Base-by-base conservation (phyloP, 2,113 vertebrate species). In the Speoplatyrhinus poulsoni region DNA sequence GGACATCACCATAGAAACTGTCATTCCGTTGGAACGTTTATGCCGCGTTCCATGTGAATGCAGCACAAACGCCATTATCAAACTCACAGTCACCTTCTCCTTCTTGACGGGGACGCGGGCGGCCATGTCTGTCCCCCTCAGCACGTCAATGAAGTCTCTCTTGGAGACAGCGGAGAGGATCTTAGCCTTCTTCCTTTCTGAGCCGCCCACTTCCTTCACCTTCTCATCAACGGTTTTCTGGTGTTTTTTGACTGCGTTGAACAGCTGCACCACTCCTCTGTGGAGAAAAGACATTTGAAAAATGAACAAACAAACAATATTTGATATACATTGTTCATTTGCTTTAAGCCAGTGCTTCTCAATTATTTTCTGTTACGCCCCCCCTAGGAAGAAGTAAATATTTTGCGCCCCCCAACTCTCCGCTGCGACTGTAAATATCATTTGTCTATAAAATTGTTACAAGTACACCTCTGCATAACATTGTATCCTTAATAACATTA, bases 181-280 rank as follows among this genome's bases (percentile, higher is more conserved):
- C 78, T 97, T 98, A 46, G 95, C 91, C 47, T 93, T 96, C 73
- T 95, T 96, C 73, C 95, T 94, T 6, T 95, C 89, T 0, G 96
- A 98, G 46, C 83, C 81, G 3, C 94, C 96, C 0, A 73, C 92
- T 67, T 95, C 94, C 82, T 94, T 96, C 71, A 96, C 69, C 73
- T 95, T 92, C 5, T 94, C 93, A 17, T 95, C 92, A 3, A 98
- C 53, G 0, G 90, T 94, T 70, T 94, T 95, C 65, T 98, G 96
- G 79, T 98, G 96, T 0, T 86, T 95, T 82, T 93, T 94, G 32
- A 98, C 95, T 0, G 96, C 96, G 0, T 98, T 98, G 72, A 99
- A 98, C 41, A 98, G 88, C 62, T 98, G 96, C 47, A 98, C 96
- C 62, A 99, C 96, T 12, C 98, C 96, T 75, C 96, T 98, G 77